Evolutionary conservation across 2,888 invertebrate species (phyloP).

Genomic region (Cactoblastis cactorum): DNA sequence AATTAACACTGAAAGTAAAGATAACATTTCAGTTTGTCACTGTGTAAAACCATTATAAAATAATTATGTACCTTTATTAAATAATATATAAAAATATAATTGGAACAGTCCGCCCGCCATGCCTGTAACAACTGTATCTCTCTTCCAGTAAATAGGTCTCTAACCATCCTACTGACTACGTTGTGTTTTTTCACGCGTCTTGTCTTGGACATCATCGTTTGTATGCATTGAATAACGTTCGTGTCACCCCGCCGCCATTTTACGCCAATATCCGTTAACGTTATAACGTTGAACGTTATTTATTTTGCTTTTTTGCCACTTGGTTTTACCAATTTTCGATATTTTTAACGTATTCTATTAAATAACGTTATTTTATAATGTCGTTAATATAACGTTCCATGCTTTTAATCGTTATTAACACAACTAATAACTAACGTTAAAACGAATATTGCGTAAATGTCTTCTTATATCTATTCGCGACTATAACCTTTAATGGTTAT

Average conservation of each 20-base stretch:
- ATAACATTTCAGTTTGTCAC: too few relatives aligned
- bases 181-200: slow-evolving; percentile 63
- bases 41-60: too few relatives aligned
- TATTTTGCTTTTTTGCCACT: too few relatives aligned
- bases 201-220: slow-evolving; percentile 61
- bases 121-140: slow-evolving; percentile 29
- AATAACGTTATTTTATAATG: neutral
- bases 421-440: neutral
- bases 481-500: slow-evolving; percentile 18
- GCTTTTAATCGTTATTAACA: slow-evolving; percentile 8
- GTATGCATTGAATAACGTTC: slow-evolving; percentile 51
- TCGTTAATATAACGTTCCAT: too few relatives aligned
- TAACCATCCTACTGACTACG: slow-evolving; percentile 42
- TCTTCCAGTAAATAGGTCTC: slow-evolving; percentile 46
- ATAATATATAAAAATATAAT: neutral
- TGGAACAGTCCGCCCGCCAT: slow-evolving; percentile 28
- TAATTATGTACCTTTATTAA: too few relatives aligned
- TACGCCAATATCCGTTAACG: slow-evolving; percentile 36
- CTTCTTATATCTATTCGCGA: slow-evolving; percentile 7
- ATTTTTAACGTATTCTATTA: neutral
- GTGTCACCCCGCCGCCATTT: slow-evolving; percentile 33
- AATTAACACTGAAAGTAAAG: too few relatives aligned
- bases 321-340: too few relatives aligned
- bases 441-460: slow-evolving; percentile 26
- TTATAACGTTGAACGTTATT: slow-evolving; percentile 18